phyloP scores from a whole-genome alignment of 2,888 invertebrate genomes.

The Steinernema scapterisci region DNA sequence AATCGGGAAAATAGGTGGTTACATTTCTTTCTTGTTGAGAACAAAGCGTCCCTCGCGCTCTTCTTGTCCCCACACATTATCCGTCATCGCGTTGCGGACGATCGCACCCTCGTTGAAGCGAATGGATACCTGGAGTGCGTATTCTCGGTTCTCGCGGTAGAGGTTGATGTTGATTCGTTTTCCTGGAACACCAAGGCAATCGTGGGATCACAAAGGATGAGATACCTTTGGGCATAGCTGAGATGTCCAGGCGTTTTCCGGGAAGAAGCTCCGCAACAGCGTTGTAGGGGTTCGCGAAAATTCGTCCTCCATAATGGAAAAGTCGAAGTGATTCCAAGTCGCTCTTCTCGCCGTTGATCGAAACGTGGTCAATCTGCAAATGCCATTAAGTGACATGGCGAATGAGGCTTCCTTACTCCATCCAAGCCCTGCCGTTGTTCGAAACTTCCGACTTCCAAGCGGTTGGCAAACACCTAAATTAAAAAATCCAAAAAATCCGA shows the following conservation, averaged over 20 bases:
- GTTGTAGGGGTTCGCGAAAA: conserved; percentile 64
- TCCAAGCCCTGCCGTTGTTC: conserved; percentile 60
- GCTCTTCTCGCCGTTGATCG: conserved; percentile 52
- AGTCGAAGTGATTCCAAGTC: conserved; percentile 60
- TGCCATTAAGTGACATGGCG: neutral
- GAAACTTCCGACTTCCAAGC: conserved; percentile 63
- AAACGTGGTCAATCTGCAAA: conserved; percentile 63
- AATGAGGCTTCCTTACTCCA: conserved; percentile 54
- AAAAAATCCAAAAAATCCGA: neutral
- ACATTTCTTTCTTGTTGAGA: conserved; percentile 61
- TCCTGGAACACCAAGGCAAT: conserved; percentile 50
- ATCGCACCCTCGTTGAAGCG: conserved; percentile 65
- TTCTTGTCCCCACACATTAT: conserved; percentile 65
- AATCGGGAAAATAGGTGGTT: neutral
- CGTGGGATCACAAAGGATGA: neutral
- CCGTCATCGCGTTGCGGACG: conserved; percentile 64
- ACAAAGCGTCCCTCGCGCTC: conserved; percentile 65
- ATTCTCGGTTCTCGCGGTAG: conserved; percentile 62
- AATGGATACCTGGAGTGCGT: conserved; percentile 65
- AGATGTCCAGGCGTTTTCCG: conserved; percentile 64
- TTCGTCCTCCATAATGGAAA: conserved; percentile 65
- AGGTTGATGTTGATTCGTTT: conserved; percentile 65
- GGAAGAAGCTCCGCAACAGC: conserved; percentile 63
- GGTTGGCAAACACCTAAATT: conserved; percentile 63
- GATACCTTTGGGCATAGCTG: conserved; percentile 60